Evolutionary conservation across 2,888 invertebrate genomes (phyloP).

Genomic region (Caenorhabditis auriculariae): DNA sequence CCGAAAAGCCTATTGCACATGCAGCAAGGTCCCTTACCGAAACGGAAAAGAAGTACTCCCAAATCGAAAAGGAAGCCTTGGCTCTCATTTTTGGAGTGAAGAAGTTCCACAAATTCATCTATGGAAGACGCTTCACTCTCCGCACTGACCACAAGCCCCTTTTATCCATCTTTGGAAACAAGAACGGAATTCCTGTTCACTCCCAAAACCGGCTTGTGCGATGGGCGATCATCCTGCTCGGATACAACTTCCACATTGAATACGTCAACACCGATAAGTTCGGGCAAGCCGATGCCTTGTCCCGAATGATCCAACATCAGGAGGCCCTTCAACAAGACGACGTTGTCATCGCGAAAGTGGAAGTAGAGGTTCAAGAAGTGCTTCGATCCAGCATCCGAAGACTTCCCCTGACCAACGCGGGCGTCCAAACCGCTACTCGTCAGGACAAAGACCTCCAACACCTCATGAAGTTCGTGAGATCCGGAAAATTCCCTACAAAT

Average conservation of each 20-base stretch:
- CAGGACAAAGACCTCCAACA: not conserved
- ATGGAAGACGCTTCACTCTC: constrained; percentile 13
- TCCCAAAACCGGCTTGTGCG: constrained; percentile 3
- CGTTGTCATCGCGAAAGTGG: constrained; percentile 6
- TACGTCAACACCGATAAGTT: constrained; percentile 9
- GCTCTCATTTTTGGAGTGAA: constrained; percentile 11
- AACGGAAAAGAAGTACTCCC: constrained; percentile 13
- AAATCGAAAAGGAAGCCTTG: constrained; percentile 26
- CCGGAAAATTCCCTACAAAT: no score
- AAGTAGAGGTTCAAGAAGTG: not conserved
- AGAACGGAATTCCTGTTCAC: constrained; percentile 6
- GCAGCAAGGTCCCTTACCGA: constrained; percentile 4
- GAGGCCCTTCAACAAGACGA: constrained; percentile 16
- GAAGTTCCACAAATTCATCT: constrained; percentile 19
- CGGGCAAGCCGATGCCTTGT: constrained; percentile 13
- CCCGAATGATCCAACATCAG: constrained; percentile 6
- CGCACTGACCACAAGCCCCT: constrained; percentile 25
- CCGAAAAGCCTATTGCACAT: constrained; percentile 8
- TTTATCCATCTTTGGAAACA: constrained; percentile 16
- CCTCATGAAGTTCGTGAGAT: not conserved
- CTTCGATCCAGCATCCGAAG: not conserved
- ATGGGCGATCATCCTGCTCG: constrained; percentile 13
- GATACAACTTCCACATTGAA: constrained; percentile 10
- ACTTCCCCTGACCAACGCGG: not conserved
- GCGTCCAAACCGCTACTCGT: not conserved